Evolutionary conservation across 2,888 invertebrate genomes (phyloP), one percentile per base, ranked within the genome.

Genomic region (Actias luna): DNA sequence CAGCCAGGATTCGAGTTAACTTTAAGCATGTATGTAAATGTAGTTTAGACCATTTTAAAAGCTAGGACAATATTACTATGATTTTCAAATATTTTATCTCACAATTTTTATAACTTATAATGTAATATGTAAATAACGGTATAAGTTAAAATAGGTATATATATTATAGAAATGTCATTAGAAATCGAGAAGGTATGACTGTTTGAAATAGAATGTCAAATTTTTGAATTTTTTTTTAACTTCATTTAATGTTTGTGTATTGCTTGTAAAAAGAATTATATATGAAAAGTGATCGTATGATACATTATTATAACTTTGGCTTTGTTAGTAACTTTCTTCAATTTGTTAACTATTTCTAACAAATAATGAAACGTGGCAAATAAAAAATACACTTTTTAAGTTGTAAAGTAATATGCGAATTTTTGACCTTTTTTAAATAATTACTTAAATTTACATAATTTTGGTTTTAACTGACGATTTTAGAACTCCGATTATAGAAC

Each of bases 111-210:
- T 77, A 77, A 71, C 74, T 80, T 80, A 83, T 67, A 71, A 74
- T 78, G 78, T 83, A 84, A 78, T n/a, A n/a, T 83, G 78, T 88
- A 85, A 85, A 87, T 82, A 86, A 78, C 69, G 80, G 84, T 83
- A 85, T 78, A 83, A 88, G n/a, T 83, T 81, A 87, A 88, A 63
- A 55, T 63, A 33, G 8, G n/a, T 63, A 60, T 60, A 31, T 69
- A 68, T 71, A 85, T 83, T 83, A 83, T 85, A 80, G 80, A 77
- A 81, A 77, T 85, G 89, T 88, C 89, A 89, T 84, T 72, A 73
- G 75, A 85, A 90, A 89, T 89, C 89, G 67, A 84, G 84, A 72
- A 73, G 85, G 82, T 84, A 79, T 77, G 77, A 73, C 74, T 72
- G 79, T 72, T 75, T 80, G 65, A 80, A 82, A 80, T 85, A 69